Percentiles rank a stretch among this genome's conserved stretches.
These are phyloP conservation scores for Aleadryas rufinucha DNA, from an alignment of 2,113 vertebrate species.

Conservation along the genomic window DNA sequence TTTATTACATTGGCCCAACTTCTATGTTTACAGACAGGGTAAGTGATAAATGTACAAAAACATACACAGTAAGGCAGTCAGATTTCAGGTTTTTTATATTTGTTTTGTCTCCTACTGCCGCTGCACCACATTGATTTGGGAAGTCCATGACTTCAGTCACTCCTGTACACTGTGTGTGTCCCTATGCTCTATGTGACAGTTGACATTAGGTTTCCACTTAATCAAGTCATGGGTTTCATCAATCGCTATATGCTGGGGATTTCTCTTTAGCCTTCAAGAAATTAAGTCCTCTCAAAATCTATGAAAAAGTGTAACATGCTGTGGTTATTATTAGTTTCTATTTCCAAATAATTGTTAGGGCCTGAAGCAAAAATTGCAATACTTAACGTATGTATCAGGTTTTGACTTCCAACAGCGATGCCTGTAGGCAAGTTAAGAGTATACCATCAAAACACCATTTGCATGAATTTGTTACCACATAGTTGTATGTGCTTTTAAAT, in stretches of 20 bases:
- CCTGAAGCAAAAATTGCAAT: neutral
- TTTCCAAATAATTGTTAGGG: neutral
- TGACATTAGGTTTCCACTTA: slow-evolving; percentile 8
- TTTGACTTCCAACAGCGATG: neutral
- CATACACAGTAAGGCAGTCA: neutral
- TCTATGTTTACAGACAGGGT: neutral
- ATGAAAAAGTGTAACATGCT: neutral
- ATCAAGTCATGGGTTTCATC: slow-evolving; percentile 1
- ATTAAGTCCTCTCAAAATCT: neutral
- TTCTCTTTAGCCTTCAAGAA: slow-evolving; percentile 3
- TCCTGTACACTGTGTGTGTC: neutral
- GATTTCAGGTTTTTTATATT: neutral
- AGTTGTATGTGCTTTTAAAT: neutral
- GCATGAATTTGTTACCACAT: neutral
- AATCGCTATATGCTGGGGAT: neutral
- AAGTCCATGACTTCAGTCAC: neutral
- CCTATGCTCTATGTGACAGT: neutral
- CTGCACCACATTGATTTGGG: neutral
- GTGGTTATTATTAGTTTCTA: neutral
- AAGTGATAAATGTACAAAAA: neutral
- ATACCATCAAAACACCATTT: neutral
- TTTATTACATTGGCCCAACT: neutral
- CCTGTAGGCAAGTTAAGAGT: neutral
- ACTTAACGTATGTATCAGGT: neutral
- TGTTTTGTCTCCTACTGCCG: neutral